These are phyloP conservation scores for Liodrosophila aerea DNA, from an alignment of 2,888 invertebrate genomes.

Conservation along the genomic window DNA sequence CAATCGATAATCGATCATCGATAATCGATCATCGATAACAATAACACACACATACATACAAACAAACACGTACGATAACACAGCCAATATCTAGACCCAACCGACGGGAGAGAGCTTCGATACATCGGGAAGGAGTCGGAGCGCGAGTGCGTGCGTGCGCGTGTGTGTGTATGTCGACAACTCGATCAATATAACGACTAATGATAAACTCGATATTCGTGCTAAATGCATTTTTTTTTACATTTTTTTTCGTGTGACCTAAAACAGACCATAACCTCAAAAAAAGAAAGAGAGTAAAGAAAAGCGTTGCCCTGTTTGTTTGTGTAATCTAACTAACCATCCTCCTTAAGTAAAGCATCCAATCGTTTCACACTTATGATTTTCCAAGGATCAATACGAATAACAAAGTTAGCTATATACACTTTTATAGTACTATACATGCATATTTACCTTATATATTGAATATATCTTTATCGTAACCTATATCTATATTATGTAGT, in stretches of 20 bases:
- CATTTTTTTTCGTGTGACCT: constrained; percentile 35
- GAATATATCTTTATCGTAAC: constrained; percentile 56
- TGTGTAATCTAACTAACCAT: constrained; percentile 23
- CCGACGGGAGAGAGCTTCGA: no score
- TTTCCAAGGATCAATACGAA: no score
- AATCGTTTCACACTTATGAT: constrained; percentile 46
- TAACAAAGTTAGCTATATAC: not conserved
- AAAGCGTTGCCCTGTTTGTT: constrained; percentile 68
- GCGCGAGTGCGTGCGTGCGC: no score
- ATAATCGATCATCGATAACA: no score
- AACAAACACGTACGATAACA: no score
- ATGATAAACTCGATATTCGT: not conserved
- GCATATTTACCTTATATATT: constrained; percentile 42
- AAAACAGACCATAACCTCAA: constrained; percentile 21
- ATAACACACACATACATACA: no score
- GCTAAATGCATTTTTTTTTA: constrained; percentile 25
- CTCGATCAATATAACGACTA: no score
- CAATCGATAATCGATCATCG: no score
- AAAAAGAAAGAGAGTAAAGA: no score
- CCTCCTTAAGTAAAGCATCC: no score
- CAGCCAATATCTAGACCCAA: no score
- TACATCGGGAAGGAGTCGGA: no score
- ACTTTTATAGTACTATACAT: constrained; percentile 18
- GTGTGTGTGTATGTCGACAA: not conserved
- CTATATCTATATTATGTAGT: constrained; percentile 63